A percentile compares a stretch with the other conserved stretches of the same genome.
phyloP scores from a whole-genome alignment of 2,797 vertebrate genomes.

The Lepus townsendii region DNA sequence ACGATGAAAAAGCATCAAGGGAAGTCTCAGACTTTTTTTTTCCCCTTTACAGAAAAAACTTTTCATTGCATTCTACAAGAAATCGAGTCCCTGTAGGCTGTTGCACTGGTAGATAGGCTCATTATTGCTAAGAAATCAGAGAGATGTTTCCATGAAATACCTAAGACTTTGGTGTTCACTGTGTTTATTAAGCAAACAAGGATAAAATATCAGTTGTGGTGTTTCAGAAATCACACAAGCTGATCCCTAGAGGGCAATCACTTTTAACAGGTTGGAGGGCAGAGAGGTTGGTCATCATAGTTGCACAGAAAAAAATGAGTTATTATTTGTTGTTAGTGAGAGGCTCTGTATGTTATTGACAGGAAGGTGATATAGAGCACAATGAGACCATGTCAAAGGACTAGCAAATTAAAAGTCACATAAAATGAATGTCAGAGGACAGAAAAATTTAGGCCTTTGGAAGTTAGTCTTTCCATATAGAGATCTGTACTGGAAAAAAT shows the following conservation, averaged over 20 bases:
- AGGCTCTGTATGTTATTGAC: conserved; percentile 14
- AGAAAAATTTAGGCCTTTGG: conserved; percentile 37
- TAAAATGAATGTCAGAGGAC: conserved; percentile 55
- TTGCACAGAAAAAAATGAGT: not conserved
- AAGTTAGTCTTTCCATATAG: conserved; percentile 37
- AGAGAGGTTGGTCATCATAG: conserved; percentile 15
- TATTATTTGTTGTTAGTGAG: conserved; percentile 47
- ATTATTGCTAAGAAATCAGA: conserved; percentile 59
- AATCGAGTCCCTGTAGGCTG: conserved; percentile 29
- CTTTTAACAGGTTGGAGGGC: not conserved
- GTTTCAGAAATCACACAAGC: conserved; percentile 63
- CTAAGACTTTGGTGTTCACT: conserved; percentile 7
- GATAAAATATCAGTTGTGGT: conserved; percentile 49
- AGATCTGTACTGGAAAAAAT: not conserved
- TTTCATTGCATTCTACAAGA: conserved; percentile 57
- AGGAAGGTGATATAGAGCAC: not conserved
- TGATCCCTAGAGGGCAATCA: conserved; percentile 7
- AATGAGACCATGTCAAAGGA: not conserved
- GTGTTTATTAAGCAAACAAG: conserved; percentile 68
- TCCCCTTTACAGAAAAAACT: conserved; percentile 33
- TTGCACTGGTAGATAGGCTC: conserved; percentile 40
- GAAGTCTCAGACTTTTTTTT: conserved; percentile 4
- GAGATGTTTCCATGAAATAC: not conserved
- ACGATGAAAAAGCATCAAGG: not conserved
- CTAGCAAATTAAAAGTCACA: conserved; percentile 48